Evolutionary conservation across 2,797 vertebrate genomes (phyloP).

Genomic region (Buceros bicornis): DNA sequence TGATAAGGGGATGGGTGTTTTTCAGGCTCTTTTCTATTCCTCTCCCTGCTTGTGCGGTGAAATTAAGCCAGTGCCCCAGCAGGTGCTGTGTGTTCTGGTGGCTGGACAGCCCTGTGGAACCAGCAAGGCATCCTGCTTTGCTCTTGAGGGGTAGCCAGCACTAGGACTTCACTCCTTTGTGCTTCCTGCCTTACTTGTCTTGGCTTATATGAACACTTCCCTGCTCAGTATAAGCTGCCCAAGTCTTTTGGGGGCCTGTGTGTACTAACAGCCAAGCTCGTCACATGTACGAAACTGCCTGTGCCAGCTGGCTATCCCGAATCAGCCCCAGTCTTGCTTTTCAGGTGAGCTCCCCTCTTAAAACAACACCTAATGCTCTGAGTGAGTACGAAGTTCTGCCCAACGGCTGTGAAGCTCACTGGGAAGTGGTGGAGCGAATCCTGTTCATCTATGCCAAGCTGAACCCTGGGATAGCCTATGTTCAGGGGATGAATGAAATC

Average conservation of each 20-base stretch:
- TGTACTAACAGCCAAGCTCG: background rate
- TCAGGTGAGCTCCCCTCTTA: slow-evolving; percentile 94
- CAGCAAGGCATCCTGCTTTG: background rate
- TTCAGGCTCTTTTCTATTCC: background rate
- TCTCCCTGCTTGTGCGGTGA: background rate
- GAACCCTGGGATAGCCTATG: slow-evolving; percentile 97
- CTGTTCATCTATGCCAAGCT: slow-evolving; percentile 99
- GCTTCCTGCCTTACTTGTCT: background rate
- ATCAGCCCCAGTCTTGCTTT: background rate
- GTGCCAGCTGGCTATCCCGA: background rate
- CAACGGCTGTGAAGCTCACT: slow-evolving; percentile 93
- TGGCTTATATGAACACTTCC: background rate
- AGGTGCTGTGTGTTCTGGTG: background rate
- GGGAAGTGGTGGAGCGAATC: slow-evolving; percentile 98
- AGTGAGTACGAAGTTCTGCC: slow-evolving; percentile 92
- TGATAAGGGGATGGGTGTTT: background rate
- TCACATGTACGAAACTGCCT: fast-evolving
- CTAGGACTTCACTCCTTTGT: background rate
- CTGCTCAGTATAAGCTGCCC: background rate
- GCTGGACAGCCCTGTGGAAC: background rate
- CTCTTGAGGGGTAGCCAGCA: background rate
- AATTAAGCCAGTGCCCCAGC: background rate
- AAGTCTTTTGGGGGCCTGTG: background rate
- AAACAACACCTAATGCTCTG: slow-evolving; percentile 84
- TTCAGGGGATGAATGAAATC: slow-evolving; percentile 99